These are phyloP conservation scores for Slavum lentiscoides DNA, from an alignment of 2,888 invertebrate genomes.

Conservation along the genomic window DNA sequence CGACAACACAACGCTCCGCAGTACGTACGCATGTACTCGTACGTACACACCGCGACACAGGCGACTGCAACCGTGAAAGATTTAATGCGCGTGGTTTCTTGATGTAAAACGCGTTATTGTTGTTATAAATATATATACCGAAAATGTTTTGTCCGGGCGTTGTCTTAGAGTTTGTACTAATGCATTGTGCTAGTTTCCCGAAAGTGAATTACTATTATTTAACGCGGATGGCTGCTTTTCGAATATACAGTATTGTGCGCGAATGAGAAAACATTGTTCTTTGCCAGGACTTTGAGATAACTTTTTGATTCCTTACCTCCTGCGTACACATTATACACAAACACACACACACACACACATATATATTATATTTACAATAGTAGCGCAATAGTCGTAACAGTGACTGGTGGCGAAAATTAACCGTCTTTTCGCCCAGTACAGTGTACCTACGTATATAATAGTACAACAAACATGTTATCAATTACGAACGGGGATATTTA, in stretches of 20 bases:
- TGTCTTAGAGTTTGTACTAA: neutral
- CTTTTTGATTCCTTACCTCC: slow-evolving; percentile 29
- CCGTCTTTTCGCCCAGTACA: neutral
- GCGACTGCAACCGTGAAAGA: neutral
- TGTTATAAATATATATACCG: neutral
- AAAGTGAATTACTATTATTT: slow-evolving; percentile 25
- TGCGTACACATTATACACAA: too few species aligned
- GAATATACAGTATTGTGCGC: slow-evolving; percentile 17
- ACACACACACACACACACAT: neutral
- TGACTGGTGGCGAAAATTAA: neutral
- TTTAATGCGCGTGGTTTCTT: neutral
- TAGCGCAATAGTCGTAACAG: neutral
- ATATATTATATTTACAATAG: neutral
- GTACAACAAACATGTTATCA: slow-evolving; percentile 18
- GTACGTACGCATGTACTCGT: too few species aligned
- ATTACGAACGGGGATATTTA: slow-evolving; percentile 6
- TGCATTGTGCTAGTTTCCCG: slow-evolving; percentile 7
- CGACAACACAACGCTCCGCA: neutral
- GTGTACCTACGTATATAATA: too few species aligned
- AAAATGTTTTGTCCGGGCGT: neutral
- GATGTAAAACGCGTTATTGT: slow-evolving; percentile 23
- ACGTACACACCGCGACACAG: too few species aligned
- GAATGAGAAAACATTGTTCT: slow-evolving; percentile 35
- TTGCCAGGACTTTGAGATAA: slow-evolving; percentile 33
- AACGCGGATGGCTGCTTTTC: neutral